Base-by-base conservation (phyloP, 2,113 vertebrate species). In the Epinephelus cyanopodus region DNA sequence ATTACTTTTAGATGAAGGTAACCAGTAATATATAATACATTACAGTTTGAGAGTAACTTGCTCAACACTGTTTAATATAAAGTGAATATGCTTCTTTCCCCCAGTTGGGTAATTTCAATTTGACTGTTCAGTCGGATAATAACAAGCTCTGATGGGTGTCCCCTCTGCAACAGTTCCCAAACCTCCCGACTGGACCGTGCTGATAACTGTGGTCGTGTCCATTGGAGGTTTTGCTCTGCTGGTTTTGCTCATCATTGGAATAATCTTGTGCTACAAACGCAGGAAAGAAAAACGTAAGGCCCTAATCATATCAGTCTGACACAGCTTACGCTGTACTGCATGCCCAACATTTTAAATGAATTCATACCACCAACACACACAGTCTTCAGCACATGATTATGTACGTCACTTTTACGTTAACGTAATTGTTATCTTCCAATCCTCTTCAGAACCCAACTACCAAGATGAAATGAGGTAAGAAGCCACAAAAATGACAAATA, bases 171-270 rank as follows among this genome's bases (percentile, higher is more conserved):
- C 83, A 94, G 87, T 67, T 53, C 79, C 87, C 29, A 77, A 75
- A 13, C 85, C 91, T 0, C 66, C 83, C 29, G 89, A 95, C 85
- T 92, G 92, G 91, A 95, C 94, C 0, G 92, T 95, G 80, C 81
- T 95, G 74, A 94, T 96, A 6, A 93, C 95, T 11, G 72, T 93
- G 37, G 92, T 93, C 1, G 75, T 92, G 74, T 92, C 93, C 33
- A 77, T 95, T 73, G 90, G 89, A 62, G 58, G 86, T 25, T 73
- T 54, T n/a, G 94, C 92, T 69, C 75, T 95, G 27, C 74, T 96
- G 82, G 83, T 87, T 86, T 81, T 96, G 13, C 82, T 96, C 58
- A 93, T 95, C 58, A 29, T 93, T 1, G 87, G 82, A 6, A 90
- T 95, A 21, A 8, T 94, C 56, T 94, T 94, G 79, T 95, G 88